Base-by-base conservation (phyloP, 1,140 invertebrate species). In the Heliothis virescens region DNA sequence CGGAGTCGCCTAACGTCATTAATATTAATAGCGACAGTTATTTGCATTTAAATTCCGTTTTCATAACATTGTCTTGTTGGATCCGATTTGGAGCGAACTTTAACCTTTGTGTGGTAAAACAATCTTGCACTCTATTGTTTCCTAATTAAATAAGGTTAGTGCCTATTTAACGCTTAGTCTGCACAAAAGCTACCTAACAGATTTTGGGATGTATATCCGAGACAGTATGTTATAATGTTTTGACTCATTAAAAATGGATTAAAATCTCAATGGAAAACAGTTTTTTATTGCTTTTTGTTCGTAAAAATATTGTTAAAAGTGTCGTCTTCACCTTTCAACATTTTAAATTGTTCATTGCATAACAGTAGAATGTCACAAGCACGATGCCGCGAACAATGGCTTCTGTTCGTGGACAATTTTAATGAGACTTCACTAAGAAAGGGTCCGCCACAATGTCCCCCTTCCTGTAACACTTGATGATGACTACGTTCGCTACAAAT, bases 291-390 rank as follows among this genome's bases (percentile, higher is more conserved):
- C 34, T 41, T 16, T 15, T 4, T n/a, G 1, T 41, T 18, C n/a
- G 18, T 26, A 67, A 65, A 15, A 34, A 34, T 26, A 26, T 74
- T 7, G 4, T 18, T 47, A 47, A 74, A 59, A 16, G 57, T 41
- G 26, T 74, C 72, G 52, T 74, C 55, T 55, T 74, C 26, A 16
- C 18, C 34, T 60, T 74, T 12, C 72, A 60, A 73, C 55, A 57
- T 9, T 73, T 59, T 47, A 73, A 59, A 73, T 73, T 59, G 55
- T 75, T 21, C 48, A 15, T 76, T 76, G 26, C 59, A 60, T 65
- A 76, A 76, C 41, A 63, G 21, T 63, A 76, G 74, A 41, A 76
- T 76, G 60, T 65, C 74, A 53, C 48, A 76, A 76, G 60, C 53
- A 60, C 57, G 29, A 48, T 63, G 73, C 47, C 18, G 53, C 21